phyloP scores from a whole-genome alignment of 1,140 invertebrate genomes.

The Episyrphus balteatus region DNA sequence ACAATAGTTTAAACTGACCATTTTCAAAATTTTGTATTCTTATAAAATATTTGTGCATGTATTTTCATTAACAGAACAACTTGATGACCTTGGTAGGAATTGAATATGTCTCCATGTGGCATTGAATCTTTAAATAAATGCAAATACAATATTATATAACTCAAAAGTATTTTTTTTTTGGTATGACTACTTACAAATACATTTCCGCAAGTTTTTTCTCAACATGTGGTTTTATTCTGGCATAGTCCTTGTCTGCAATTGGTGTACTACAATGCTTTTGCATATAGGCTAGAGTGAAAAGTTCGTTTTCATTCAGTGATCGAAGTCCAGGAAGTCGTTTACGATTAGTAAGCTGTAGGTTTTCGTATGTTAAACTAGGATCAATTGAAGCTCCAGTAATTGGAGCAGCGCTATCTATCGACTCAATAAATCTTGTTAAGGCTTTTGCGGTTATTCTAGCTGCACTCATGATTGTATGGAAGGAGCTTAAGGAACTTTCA shows the following conservation, averaged over 20 bases:
- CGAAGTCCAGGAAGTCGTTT: slow-evolving; percentile 24
- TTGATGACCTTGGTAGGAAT: slow-evolving; percentile 26
- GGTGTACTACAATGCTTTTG: slow-evolving; percentile 31
- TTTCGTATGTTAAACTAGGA: slow-evolving; percentile 26
- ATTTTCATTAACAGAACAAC: slow-evolving; percentile 21
- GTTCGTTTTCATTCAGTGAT: slow-evolving; percentile 30
- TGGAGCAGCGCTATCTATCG: slow-evolving; percentile 24
- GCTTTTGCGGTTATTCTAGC: slow-evolving; percentile 25
- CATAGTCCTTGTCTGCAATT: slow-evolving; percentile 33
- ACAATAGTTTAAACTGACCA: too few species aligned
- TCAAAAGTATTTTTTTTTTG: background rate
- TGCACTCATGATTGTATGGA: slow-evolving; percentile 28
- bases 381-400: slow-evolving; percentile 25
- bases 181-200: slow-evolving; percentile 28
- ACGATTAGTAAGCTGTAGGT: slow-evolving; percentile 19
- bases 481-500: slow-evolving; percentile 20
- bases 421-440: slow-evolving; percentile 20
- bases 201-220: slow-evolving; percentile 27
- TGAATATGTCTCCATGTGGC: slow-evolving; percentile 35
- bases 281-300: slow-evolving; percentile 31
- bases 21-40: background rate
- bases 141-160: slow-evolving; percentile 1
- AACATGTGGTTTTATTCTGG: slow-evolving; percentile 30
- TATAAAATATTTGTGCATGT: slow-evolving; percentile 29
- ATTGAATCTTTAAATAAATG: slow-evolving; percentile 22